Base-by-base conservation (phyloP, 2,113 vertebrate species). In the Gambusia affinis region DNA sequence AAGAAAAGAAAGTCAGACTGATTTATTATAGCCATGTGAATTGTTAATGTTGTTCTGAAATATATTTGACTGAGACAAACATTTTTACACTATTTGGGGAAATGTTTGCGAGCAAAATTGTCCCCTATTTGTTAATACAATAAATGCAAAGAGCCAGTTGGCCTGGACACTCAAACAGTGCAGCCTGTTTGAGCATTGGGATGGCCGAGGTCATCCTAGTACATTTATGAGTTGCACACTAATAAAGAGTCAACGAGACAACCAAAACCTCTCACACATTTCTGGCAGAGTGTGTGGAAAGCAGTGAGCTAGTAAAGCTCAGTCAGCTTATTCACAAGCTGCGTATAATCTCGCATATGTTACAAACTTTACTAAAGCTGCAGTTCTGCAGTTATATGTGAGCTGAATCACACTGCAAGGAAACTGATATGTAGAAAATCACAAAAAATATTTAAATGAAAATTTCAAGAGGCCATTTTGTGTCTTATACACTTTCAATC, bases 121-220 rank as follows among this genome's bases (percentile, higher is more conserved):
- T 78, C 67, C 64, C 62, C 72, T 83, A 79, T 67, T 85, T 86
- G 80, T 85, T 70, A 54, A 82, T 78, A 87, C 80, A 69, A 74
- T 67, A 88, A 74, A 67, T 73, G 73, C 76, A 78, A 89, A 87
- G 72, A 85, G 84, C 81, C 79, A 85, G 78, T 80, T 83, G 79
- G 64, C 70, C 70, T 82, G 75, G 88, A 88, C 67, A 69, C 72
- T 85, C 60, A 87, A 27, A 87, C 70, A 84, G 78, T 67, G 72
- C 67, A 74, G 80, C 87, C 91, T 81, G 76, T 57, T 72, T 64
- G 76, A 79, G 70, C 72, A 89, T 87, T 88, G 44, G 78, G 73
- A 73, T 72, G 77, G 85, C 82, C 80, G 80, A 91, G 88, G 85
- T 92, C 85, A 88, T 85, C 81, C 83, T 87, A 88, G 65, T 82